Percentiles rank a stretch among this genome's conserved stretches.
phyloP scores from a whole-genome alignment of 2,113 vertebrate genomes.

The Chionodraco myersi region DNA sequence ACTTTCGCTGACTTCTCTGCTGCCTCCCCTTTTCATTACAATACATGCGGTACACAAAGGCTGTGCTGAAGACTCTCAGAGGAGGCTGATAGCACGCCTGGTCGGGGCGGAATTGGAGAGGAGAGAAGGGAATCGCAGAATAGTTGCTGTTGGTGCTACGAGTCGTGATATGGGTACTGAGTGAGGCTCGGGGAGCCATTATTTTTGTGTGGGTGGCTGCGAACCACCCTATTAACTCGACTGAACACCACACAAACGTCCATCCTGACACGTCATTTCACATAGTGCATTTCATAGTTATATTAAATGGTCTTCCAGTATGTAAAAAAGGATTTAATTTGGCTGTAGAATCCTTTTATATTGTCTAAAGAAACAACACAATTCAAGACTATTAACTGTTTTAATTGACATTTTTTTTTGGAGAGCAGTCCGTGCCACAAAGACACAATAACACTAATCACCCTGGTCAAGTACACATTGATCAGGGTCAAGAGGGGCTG shows the following conservation, averaged over 20 bases:
- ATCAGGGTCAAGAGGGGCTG: background rate
- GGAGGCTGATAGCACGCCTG: conserved; percentile 35
- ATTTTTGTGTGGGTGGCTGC: conserved; percentile 45
- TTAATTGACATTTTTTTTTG: background rate
- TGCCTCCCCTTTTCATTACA: conserved; percentile 34
- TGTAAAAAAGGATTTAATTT: conserved; percentile 1
- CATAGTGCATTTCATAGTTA: conserved; percentile 2
- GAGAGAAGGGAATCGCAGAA: conserved; percentile 55
- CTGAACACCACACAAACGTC: conserved; percentile 4
- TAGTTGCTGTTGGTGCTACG: conserved; percentile 45
- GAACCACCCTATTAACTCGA: conserved; percentile 39
- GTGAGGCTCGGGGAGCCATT: background rate
- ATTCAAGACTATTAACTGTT: background rate
- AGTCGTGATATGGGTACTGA: conserved; percentile 61
- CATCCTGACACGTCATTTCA: conserved; percentile 26
- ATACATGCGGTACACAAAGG: conserved; percentile 32
- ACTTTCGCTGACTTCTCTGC: conserved; percentile 38
- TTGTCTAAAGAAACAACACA: background rate
- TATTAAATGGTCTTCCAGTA: background rate
- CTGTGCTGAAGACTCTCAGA: conserved; percentile 23
- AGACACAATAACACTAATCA: background rate
- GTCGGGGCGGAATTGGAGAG: conserved; percentile 43
- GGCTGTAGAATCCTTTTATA: no score
- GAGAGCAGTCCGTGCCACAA: background rate
- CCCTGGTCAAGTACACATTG: background rate